Evolutionary conservation across 2,888 invertebrate genomes (phyloP), one percentile per base, ranked within the genome.

Genomic region (Lepidochrysops patricia): DNA sequence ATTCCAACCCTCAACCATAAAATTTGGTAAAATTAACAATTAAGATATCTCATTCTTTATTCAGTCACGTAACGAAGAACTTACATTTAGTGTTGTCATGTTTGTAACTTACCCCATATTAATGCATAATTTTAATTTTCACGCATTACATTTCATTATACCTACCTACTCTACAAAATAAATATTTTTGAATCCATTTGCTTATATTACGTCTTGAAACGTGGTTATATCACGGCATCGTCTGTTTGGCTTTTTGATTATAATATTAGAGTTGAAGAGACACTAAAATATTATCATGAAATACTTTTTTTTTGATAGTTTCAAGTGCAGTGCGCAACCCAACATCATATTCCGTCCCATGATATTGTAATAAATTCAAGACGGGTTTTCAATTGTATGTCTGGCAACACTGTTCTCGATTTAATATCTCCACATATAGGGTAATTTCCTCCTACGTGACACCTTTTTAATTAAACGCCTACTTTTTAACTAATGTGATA

Each of bases 21-120:
- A 52, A 26, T 52, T 52, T 13, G 52, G 7, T 29, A 15, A 27
- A 13, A 52, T 27, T 52, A 27, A 52, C 27, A 26, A 52, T 52
- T 52, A 29, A 52, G 52, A 27, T 52, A 27, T 27, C 27, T 15
- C 52, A 27, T 52, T 52, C 52, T 52, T 52, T 52, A 52, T 26
- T 52, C 26, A 52, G 52, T 29, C 26, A 52, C 52, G 27, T 52
- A 2, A 27, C 26, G 52, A 23, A 19, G 43, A 43, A 43, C 19
- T 43, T 19, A 43, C 19, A 23, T 9, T 43, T 0, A 9, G 19
- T 19, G 43, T 23, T 43, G 43, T 19, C 43, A 43, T 23, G 9
- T 9, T 43, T 3, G 29, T 19, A 43, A 43, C 12, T 1, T 43
- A 15, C 19, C 19, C 19, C 12, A 2, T 43, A n/a, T n/a, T n/a